Base-by-base conservation (phyloP, 2,888 invertebrate species). In the Eugnorisma glareosa region DNA sequence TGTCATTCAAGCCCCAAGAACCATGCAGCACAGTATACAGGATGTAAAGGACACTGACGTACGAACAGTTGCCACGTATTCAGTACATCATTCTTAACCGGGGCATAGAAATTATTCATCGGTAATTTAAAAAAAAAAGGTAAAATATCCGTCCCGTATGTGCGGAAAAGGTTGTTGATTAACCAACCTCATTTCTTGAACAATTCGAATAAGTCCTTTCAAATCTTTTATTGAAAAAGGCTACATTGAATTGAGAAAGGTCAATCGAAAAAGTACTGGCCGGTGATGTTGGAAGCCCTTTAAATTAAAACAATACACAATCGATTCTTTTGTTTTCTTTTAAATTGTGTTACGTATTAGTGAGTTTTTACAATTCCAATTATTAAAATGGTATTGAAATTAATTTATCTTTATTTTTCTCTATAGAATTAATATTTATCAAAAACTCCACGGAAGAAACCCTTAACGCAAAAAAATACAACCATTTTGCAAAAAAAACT, bases 321-420 rank as follows among this genome's bases (percentile, higher is more conserved):
- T 67, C 67, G 35, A 31, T 70, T 73, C n/a, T 66, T 82, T 80
- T 83, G 69, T 83, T 83, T 79, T 72, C 67, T 69, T 69, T 74
- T 57, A 70, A 48, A 43, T 69, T 28, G 4, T 21, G 5, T n/a
- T 43, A 28, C 18, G n/a, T 37, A 10, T 6, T 6, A 2, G 40
- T n/a, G 37, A 28, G 13, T 75, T 75, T 73, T 13, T 43, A 63
- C 18, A 11, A 31, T 51, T 51, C 37, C 37, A 69, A 28, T 51
- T 51, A 35, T 28, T 10, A 2, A 10, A 54, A 37, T 7, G 28
- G 24, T 54, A 75, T 64, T 18, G 4, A 45, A 54, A 66, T 24
- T 18, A 66, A 71, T 61, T 4, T 31, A 4, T 7, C n/a, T 48
- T 45, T 28, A 21, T 5, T 7, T 21, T 8, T 48, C 0, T 28